Conservation (phyloP, 2,113 vertebrate genomes). For the Heptranchias perlo region DNA sequence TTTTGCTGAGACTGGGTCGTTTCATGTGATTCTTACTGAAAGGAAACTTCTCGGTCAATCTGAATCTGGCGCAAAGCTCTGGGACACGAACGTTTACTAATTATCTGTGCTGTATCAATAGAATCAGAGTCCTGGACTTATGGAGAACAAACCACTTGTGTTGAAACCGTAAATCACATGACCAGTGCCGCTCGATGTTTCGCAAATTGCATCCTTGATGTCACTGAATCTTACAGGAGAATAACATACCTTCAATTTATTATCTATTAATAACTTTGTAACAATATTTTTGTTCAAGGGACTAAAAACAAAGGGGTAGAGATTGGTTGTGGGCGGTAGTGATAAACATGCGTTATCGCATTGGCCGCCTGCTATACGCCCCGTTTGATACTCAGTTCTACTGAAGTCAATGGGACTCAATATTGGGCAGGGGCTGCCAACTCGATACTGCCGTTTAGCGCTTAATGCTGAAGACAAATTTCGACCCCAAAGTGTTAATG, state of each 20-base stretch:
- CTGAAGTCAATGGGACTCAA: neutral
- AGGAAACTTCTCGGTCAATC: no score
- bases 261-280: no score
- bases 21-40: neutral
- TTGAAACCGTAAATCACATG: neutral
- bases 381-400: no score
- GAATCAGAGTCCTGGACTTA: neutral
- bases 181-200: neutral
- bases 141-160: neutral
- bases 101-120: neutral
- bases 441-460: no score
- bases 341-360: neutral
- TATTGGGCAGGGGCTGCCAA: neutral
- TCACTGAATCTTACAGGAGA: neutral
- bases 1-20: neutral
- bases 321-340: neutral
- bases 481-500: no score
- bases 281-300: neutral
- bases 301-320: neutral
- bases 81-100: neutral
- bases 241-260: no score
- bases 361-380: no score
- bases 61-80: neutral
- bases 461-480: neutral
- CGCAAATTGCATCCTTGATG: neutral